Conservation (phyloP, 2,888 invertebrate species). For the Patella pellucida region DNA sequence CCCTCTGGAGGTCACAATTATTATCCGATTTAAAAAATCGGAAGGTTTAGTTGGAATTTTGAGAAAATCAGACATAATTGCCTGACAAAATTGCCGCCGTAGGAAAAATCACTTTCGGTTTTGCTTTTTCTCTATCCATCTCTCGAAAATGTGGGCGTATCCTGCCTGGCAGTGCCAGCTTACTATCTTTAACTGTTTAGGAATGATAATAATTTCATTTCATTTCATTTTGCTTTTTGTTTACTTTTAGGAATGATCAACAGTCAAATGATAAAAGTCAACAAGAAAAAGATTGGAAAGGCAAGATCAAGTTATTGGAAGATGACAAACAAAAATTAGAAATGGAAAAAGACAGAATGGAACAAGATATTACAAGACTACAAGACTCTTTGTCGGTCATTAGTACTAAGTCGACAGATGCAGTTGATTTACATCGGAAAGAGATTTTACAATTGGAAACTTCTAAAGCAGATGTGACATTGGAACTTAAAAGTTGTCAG, state of each 20-base stretch:
- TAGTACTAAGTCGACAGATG: neutral
- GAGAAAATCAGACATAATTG: too few species aligned
- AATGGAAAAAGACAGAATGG: constrained; percentile 29
- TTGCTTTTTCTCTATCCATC: too few species aligned
- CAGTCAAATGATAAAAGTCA: constrained; percentile 45
- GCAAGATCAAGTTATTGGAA: constrained; percentile 35
- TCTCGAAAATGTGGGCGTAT: neutral
- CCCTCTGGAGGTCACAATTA: too few species aligned
- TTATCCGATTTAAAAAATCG: too few species aligned
- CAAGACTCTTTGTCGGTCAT: too few species aligned
- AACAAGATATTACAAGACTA: constrained; percentile 20
- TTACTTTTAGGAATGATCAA: constrained; percentile 50
- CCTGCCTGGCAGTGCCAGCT: neutral
- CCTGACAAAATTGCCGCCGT: too few species aligned
- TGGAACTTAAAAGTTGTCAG: constrained; percentile 17
- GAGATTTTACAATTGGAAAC: neutral
- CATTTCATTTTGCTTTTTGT: neutral
- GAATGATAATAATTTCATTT: neutral
- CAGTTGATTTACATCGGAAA: neutral
- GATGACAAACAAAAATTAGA: constrained; percentile 31
- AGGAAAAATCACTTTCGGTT: too few species aligned
- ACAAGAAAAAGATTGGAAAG: constrained; percentile 42
- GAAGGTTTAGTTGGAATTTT: too few species aligned
- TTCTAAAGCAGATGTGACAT: neutral
- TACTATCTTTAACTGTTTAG: neutral